A percentile compares a stretch with the other conserved stretches of the same genome.
Conservation (phyloP, 2,113 vertebrate species). For the Percopsis transmontana region DNA sequence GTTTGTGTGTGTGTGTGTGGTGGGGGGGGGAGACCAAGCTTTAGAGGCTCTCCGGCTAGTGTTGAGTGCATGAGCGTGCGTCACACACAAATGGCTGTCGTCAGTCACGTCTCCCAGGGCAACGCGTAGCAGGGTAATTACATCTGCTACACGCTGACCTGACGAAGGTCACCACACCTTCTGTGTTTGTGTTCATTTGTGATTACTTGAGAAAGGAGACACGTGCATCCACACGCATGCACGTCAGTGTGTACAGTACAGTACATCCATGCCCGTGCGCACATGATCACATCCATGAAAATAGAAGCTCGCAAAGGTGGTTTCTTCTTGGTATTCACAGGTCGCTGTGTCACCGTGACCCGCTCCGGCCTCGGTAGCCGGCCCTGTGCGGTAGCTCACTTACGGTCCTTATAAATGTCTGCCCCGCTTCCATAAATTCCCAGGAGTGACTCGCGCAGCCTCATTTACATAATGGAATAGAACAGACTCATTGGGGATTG, state of each 20-base stretch:
- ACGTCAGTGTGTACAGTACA: neutral
- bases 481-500: slow-evolving; percentile 57
- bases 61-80: slow-evolving; percentile 15
- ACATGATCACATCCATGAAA: neutral
- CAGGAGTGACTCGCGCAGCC: slow-evolving; percentile 44
- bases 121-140: slow-evolving; percentile 42
- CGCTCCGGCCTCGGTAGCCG: slow-evolving; percentile 15
- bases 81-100: slow-evolving; percentile 38
- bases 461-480: slow-evolving; percentile 71
- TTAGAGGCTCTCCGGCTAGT: neutral
- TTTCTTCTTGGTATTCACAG: neutral
- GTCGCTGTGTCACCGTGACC: slow-evolving; percentile 20
- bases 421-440: slow-evolving; percentile 46
- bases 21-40: neutral
- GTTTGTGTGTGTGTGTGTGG: slow-evolving; percentile 2
- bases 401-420: slow-evolving; percentile 35
- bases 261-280: neutral
- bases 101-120: slow-evolving; percentile 29
- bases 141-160: slow-evolving; percentile 28
- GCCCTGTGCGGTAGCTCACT: slow-evolving; percentile 8
- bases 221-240: neutral
- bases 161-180: slow-evolving; percentile 42
- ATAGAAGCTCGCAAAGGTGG: neutral
- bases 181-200: slow-evolving; percentile 6
- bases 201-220: neutral